These are phyloP conservation scores for Ameiurus melas DNA, from an alignment of 2,113 vertebrate species.

Conservation along the genomic window DNA sequence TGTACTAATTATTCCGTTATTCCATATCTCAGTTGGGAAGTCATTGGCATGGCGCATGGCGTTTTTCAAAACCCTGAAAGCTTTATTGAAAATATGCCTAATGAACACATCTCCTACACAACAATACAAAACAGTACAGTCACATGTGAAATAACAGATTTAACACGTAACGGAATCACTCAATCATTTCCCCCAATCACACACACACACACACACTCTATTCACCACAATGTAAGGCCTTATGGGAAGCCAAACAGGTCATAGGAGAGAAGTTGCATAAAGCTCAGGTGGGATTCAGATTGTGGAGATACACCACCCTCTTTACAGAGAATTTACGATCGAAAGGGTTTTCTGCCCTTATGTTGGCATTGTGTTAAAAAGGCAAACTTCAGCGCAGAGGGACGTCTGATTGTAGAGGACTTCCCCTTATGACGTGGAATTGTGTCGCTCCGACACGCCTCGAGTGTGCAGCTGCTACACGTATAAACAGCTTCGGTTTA, in stretches of 20 bases:
- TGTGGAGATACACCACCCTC: not conserved
- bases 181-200: conserved; percentile 42
- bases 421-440: not conserved
- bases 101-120: conserved; percentile 79
- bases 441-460: not conserved
- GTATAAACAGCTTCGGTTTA: not conserved
- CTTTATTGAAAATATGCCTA: conserved; percentile 85
- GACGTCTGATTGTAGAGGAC: not conserved
- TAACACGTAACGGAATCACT: conserved; percentile 53
- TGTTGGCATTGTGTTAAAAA: not conserved
- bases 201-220: not conserved
- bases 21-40: not conserved
- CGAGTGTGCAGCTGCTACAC: no score
- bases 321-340: not conserved
- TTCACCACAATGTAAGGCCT: conserved; percentile 20
- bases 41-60: not conserved
- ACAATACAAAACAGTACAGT: conserved; percentile 83
- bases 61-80: conserved; percentile 77
- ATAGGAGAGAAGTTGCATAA: not conserved
- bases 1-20: not conserved
- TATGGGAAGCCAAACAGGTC: conserved; percentile 4
- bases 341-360: not conserved
- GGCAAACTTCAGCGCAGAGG: not conserved
- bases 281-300: not conserved
- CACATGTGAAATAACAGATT: conserved; percentile 73